Percentiles rank a stretch among this genome's conserved stretches.
These are phyloP conservation scores for Cyprinus carpio DNA, from an alignment of 2,113 vertebrate genomes.

Conservation along the genomic window DNA sequence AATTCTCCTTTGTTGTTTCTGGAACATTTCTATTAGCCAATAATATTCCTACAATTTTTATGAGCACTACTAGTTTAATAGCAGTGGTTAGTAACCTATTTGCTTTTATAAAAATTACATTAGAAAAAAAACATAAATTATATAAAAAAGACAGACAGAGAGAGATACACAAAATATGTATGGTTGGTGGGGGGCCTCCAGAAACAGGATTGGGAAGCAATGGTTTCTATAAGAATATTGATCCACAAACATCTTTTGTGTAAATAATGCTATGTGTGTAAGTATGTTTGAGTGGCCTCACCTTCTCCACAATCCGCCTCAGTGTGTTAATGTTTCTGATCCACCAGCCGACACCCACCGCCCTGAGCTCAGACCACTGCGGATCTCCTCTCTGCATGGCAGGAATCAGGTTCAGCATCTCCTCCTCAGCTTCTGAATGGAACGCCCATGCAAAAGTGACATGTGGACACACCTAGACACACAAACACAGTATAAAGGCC, in stretches of 20 bases:
- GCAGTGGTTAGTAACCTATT: not conserved
- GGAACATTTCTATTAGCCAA: not conserved
- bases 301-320: conserved; percentile 96
- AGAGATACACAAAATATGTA: too few species aligned
- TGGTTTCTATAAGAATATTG: not conserved
- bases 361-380: conserved; percentile 95
- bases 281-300: conserved; percentile 58
- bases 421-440: conserved; percentile 97
- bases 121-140: too few species aligned
- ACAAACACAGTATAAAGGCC: not conserved
- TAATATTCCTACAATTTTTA: not conserved
- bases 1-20: not conserved
- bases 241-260: not conserved
- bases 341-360: conserved; percentile 97
- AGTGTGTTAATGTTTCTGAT: conserved; percentile 96
- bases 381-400: conserved; percentile 96
- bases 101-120: not conserved
- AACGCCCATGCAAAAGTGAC: conserved; percentile 99
- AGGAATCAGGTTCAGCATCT: conserved; percentile 95
- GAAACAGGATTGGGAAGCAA: too few species aligned
- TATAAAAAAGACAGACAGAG: too few species aligned
- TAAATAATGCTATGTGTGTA: not conserved
- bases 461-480: conserved; percentile 88
- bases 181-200: too few species aligned
- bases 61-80: not conserved